Conservation (phyloP, 2,797 vertebrate genomes). For the Oophaga sylvatica region DNA sequence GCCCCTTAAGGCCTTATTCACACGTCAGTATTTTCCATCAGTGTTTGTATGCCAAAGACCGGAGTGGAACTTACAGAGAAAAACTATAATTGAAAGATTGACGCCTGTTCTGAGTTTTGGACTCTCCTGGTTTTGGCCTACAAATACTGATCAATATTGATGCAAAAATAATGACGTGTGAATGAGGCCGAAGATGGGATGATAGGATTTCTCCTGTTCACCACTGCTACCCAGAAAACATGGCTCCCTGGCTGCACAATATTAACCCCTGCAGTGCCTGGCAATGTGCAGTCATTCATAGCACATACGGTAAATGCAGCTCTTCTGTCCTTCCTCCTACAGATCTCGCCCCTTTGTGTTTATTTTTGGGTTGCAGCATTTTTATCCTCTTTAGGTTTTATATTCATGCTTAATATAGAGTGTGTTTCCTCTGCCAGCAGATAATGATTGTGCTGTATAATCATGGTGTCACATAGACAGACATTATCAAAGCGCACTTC, state of each 20-base stretch:
- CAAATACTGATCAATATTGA: no score
- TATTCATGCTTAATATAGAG: slow-evolving; percentile 29
- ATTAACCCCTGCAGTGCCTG: neutral
- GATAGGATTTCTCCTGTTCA: no score
- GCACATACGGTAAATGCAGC: neutral
- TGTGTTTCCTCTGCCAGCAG: slow-evolving; percentile 50
- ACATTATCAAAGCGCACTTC: slow-evolving; percentile 17
- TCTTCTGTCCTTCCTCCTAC: neutral
- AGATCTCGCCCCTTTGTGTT: neutral
- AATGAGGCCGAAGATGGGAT: no score
- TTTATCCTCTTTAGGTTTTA: slow-evolving; percentile 37
- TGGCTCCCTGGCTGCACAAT: neutral
- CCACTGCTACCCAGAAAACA: neutral
- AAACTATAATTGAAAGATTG: no score
- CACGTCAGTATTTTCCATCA: no score
- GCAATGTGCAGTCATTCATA: neutral
- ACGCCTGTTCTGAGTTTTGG: no score
- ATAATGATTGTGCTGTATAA: slow-evolving; percentile 47
- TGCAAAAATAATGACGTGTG: no score
- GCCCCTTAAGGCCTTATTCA: no score
- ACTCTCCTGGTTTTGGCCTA: no score
- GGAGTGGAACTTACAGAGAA: no score
- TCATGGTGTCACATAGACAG: slow-evolving; percentile 30
- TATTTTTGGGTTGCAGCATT: slow-evolving; percentile 40
- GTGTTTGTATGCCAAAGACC: no score